These are phyloP conservation scores for Bergia sp. DNA, from an alignment of 92 coral and sea anemone genomes.

Conservation along the genomic window DNA sequence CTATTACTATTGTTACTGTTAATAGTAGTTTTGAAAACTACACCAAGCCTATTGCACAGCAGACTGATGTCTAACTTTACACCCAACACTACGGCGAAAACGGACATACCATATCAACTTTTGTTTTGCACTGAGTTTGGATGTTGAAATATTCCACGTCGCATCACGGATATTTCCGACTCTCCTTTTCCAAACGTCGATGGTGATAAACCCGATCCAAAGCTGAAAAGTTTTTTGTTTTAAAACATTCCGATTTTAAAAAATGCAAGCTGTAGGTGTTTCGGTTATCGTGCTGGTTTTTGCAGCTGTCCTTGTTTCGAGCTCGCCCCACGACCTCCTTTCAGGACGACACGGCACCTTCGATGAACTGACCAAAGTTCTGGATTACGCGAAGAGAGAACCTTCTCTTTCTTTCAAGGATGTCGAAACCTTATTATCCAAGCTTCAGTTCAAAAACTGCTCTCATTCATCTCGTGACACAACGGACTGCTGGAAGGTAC, in stretches of 20 bases:
- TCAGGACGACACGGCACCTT: slow-evolving; percentile 19
- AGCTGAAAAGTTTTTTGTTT: background rate
- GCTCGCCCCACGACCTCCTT: background rate
- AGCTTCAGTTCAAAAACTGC: slow-evolving; percentile 36
- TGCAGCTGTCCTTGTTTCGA: background rate
- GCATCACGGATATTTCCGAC: background rate
- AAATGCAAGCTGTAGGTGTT: background rate
- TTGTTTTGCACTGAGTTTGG: too few species aligned
- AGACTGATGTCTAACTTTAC: background rate
- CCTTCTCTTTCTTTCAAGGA: slow-evolving; percentile 29
- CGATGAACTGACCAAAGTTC: slow-evolving; percentile 17
- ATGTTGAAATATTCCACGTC: too few species aligned
- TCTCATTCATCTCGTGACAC: background rate
- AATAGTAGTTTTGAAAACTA: background rate
- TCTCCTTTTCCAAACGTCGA: background rate
- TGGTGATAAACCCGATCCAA: background rate
- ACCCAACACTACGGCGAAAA: too few species aligned
- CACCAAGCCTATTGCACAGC: background rate
- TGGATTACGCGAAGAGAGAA: slow-evolving; percentile 5
- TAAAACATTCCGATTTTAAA: background rate
- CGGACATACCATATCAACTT: too few species aligned
- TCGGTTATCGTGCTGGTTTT: background rate
- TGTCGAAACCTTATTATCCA: slow-evolving; percentile 15
- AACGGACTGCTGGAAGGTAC: slow-evolving; percentile 32
- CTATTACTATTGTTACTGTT: too few species aligned